A percentile compares a stretch with the other conserved stretches of the same genome.
These are phyloP conservation scores for Benitochromis conjunctus DNA, from an alignment of 2,113 vertebrate species.

Conservation along the genomic window DNA sequence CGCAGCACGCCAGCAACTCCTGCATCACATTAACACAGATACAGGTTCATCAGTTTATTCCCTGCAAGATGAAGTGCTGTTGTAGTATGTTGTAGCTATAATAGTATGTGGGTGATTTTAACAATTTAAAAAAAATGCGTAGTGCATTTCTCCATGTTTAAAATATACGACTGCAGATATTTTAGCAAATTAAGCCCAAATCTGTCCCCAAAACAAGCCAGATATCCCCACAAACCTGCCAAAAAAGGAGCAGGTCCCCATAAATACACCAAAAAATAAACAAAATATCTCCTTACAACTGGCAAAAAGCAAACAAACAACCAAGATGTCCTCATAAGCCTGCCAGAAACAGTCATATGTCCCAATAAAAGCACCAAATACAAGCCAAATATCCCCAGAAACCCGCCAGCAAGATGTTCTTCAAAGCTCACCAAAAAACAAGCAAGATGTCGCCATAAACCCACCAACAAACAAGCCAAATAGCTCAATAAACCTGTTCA, in stretches of 20 bases:
- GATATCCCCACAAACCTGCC: background rate
- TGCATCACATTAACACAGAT: slow-evolving; percentile 33
- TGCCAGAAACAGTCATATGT: background rate
- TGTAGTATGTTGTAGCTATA: too few relatives aligned
- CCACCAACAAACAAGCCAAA: background rate
- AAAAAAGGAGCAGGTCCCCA: background rate
- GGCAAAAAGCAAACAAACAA: background rate
- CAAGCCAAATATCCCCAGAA: background rate
- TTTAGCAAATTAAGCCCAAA: background rate
- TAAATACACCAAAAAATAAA: background rate
- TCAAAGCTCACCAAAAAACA: background rate
- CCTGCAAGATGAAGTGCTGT: background rate
- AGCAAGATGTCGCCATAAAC: background rate
- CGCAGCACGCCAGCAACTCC: slow-evolving; percentile 95
- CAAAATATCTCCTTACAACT: background rate
- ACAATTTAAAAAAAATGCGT: too few relatives aligned
- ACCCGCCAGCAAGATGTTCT: background rate
- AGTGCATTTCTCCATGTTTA: too few relatives aligned
- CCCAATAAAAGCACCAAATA: background rate
- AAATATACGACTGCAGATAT: background rate
- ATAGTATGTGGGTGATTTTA: background rate
- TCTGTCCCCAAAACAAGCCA: background rate
- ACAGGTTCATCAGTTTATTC: background rate
- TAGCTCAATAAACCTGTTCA: background rate
- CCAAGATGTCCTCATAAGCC: background rate